phyloP scores from a whole-genome alignment of 2,797 vertebrate species.

The Galagoides demidoff region DNA sequence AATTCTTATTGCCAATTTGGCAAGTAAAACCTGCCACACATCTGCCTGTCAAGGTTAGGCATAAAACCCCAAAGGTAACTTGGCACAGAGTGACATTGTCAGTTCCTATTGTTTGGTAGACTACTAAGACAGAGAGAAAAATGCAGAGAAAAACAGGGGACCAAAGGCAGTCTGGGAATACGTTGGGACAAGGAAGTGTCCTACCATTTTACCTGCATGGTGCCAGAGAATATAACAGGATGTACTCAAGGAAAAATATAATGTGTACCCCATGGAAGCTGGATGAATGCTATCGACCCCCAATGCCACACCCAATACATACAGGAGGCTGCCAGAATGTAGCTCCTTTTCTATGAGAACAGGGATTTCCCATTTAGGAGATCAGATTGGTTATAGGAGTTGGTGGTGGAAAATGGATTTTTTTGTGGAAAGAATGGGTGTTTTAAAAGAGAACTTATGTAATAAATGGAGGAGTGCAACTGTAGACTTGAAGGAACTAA shows the following conservation, averaged over 20 bases:
- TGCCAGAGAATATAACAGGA: neutral
- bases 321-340: neutral
- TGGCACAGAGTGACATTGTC: neutral
- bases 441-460: neutral
- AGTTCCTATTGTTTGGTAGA: neutral
- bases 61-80: neutral
- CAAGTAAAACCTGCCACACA: neutral
- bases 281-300: neutral
- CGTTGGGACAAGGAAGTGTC: neutral
- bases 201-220: fast-evolving
- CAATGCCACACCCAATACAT: neutral
- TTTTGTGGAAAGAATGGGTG: neutral
- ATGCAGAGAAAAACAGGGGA: neutral
- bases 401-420: neutral
- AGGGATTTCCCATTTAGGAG: neutral
- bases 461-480: neutral
- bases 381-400: neutral
- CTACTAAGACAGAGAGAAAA: neutral
- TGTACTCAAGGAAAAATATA: neutral
- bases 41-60: neutral
- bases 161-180: neutral
- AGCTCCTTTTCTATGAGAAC: neutral
- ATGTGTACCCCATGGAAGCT: neutral
- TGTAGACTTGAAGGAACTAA: neutral
- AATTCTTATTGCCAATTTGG: neutral